phyloP scores from a whole-genome alignment of 2,888 invertebrate species.

The Hetaerina titia region DNA sequence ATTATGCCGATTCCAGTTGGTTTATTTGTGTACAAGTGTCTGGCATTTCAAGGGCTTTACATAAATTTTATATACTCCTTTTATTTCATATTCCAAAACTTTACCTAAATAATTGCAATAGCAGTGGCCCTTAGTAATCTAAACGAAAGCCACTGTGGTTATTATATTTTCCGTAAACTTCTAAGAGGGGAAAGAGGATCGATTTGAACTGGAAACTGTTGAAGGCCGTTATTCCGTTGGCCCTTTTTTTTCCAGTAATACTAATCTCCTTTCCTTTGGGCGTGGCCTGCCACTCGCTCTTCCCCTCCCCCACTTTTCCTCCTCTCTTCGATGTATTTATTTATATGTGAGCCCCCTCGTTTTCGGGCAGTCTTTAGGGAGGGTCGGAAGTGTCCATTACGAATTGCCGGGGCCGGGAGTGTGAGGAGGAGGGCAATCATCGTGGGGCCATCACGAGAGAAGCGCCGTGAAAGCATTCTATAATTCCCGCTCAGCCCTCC shows the following conservation, averaged over 20 bases:
- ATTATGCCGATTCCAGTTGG: too few species aligned
- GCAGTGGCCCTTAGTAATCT: not conserved
- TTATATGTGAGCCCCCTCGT: constrained; percentile 35
- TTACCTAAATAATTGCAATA: too few species aligned
- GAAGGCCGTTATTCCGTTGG: not conserved
- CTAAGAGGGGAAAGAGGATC: not conserved
- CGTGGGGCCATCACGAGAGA: constrained; percentile 53
- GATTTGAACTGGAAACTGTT: not conserved
- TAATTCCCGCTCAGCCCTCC: constrained; percentile 11
- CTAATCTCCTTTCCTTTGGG: constrained; percentile 29
- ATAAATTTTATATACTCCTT: too few species aligned
- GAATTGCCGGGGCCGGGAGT: constrained; percentile 6
- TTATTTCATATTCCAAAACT: too few species aligned
- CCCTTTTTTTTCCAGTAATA: constrained; percentile 13
- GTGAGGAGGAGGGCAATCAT: constrained; percentile 52
- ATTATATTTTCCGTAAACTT: not conserved
- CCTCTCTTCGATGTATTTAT: constrained; percentile 51
- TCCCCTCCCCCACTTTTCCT: not conserved
- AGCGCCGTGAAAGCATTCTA: constrained; percentile 37
- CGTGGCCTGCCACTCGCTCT: not conserved
- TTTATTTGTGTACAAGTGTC: too few species aligned
- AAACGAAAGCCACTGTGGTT: not conserved
- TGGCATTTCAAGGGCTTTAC: too few species aligned
- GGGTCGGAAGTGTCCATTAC: constrained; percentile 66
- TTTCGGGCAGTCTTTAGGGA: not conserved